These are phyloP conservation scores for Falco cherrug DNA, from an alignment of 2,797 vertebrate genomes.

Conservation along the genomic window DNA sequence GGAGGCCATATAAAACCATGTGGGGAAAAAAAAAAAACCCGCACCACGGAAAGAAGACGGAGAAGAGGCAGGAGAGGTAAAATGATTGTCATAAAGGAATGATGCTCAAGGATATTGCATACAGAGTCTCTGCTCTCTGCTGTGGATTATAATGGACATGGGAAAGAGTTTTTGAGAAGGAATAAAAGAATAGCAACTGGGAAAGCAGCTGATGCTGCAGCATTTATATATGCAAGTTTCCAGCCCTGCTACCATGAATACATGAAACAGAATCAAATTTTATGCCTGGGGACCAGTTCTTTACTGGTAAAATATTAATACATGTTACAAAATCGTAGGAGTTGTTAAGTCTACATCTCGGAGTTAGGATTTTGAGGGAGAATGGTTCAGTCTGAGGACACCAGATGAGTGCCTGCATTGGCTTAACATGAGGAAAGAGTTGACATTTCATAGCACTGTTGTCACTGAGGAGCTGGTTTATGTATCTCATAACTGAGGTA, in stretches of 20 bases:
- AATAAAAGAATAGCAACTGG: neutral
- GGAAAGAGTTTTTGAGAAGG: neutral
- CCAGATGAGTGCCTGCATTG: neutral
- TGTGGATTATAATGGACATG: neutral
- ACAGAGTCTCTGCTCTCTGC: fast-evolving
- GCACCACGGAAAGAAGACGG: neutral
- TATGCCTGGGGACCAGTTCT: neutral
- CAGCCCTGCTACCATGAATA: neutral
- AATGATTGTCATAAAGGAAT: fast-evolving
- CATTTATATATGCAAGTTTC: neutral
- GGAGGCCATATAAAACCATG: fast-evolving
- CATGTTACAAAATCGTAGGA: neutral
- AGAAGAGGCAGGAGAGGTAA: neutral
- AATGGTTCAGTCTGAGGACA: neutral
- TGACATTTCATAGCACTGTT: neutral
- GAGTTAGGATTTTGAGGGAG: neutral
- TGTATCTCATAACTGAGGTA: neutral
- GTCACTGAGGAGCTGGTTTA: neutral
- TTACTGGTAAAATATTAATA: neutral
- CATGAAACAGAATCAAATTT: fast-evolving
- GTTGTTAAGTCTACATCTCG: neutral
- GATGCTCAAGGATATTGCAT: fast-evolving
- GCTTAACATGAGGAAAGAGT: neutral
- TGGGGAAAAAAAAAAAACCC: too few relatives aligned
- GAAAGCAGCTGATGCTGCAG: neutral